A percentile compares a stretch with the other conserved stretches of the same genome.
These are phyloP conservation scores for Patiria miniata DNA, from an alignment of 35 echinoderm and acorn worm genomes.

Conservation along the genomic window DNA sequence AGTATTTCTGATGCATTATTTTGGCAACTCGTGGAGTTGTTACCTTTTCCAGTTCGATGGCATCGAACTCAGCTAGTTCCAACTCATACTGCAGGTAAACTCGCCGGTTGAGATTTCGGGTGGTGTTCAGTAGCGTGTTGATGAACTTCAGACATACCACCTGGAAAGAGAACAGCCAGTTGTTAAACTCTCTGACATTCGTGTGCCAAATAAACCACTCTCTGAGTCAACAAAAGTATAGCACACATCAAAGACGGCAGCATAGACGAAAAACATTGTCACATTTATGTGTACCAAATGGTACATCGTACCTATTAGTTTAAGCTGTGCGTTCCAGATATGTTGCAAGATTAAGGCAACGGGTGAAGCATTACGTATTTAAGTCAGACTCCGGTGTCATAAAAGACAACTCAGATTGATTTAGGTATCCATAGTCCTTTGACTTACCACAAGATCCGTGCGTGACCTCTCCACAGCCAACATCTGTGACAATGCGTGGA, in stretches of 20 bases:
- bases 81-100: conserved; percentile 95
- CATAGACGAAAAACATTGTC: neutral
- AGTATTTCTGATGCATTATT: too few relatives aligned
- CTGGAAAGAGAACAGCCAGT: conserved; percentile 15
- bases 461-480: conserved; percentile 56
- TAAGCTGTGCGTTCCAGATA: too few relatives aligned
- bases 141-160: conserved; percentile 71
- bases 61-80: conserved; percentile 87
- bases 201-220: too few relatives aligned
- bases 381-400: too few relatives aligned
- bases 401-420: too few relatives aligned
- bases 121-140: conserved; percentile 72
- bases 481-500: conserved; percentile 85
- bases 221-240: neutral
- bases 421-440: neutral
- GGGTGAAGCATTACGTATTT: too few relatives aligned
- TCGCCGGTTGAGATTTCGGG: conserved; percentile 72
- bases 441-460: conserved; percentile 74
- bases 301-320: too few relatives aligned
- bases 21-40: neutral
- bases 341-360: too few relatives aligned
- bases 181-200: neutral
- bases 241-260: neutral
- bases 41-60: conserved; percentile 80
- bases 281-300: too few relatives aligned